phyloP scores from a whole-genome alignment of 2,113 vertebrate genomes.

The Dunckerocampus dactyliophorus region DNA sequence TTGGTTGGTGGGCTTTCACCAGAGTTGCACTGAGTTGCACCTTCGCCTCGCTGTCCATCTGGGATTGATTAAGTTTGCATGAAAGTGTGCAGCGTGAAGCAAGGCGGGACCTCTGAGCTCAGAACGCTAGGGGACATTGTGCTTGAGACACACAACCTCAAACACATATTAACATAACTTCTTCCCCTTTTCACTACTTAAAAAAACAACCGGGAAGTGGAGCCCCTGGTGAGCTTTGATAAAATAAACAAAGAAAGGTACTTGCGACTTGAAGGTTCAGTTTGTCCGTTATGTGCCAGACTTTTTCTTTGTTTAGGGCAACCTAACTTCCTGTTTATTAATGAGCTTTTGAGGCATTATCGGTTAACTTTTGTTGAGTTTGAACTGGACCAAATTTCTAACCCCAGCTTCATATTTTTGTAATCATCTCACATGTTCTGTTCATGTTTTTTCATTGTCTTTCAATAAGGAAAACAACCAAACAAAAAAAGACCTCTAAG shows the following conservation, averaged over 20 bases:
- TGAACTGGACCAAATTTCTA: neutral
- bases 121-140: slow-evolving; percentile 32
- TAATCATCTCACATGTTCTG: neutral
- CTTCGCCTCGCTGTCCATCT: slow-evolving; percentile 58
- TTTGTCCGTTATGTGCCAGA: neutral
- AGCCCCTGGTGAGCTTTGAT: slow-evolving; percentile 47
- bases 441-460: neutral
- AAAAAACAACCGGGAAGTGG: slow-evolving; percentile 44
- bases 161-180: slow-evolving; percentile 43
- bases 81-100: slow-evolving; percentile 46
- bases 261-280: slow-evolving; percentile 1
- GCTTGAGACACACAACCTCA: slow-evolving; percentile 29
- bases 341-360: neutral
- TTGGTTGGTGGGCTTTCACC: slow-evolving; percentile 58
- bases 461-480: neutral
- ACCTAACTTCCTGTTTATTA: neutral
- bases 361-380: neutral
- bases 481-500: neutral
- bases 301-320: neutral
- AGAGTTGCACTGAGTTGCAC: slow-evolving; percentile 48
- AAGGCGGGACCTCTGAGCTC: slow-evolving; percentile 26
- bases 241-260: slow-evolving; percentile 42
- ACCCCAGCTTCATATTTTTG: neutral
- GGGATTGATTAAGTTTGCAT: slow-evolving; percentile 63
- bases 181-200: slow-evolving; percentile 35